phyloP scores from a whole-genome alignment of 1,140 invertebrate genomes.

The Nixonia krombeini region DNA sequence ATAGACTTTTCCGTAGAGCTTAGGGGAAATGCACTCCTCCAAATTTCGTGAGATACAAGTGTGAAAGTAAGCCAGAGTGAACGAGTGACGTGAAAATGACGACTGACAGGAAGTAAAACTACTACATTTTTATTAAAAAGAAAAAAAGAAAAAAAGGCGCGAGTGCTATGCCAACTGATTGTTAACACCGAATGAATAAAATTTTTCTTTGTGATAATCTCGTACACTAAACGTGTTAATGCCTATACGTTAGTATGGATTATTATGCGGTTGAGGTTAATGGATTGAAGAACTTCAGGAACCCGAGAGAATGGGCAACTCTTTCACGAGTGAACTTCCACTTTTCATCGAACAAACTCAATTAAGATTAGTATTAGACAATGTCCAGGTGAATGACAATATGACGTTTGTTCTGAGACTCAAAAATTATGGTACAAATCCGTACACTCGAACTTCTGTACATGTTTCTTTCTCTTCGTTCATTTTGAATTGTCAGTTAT shows the following conservation, averaged over 20 bases:
- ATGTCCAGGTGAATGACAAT: slow-evolving; percentile 6
- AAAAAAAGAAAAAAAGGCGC: slow-evolving; percentile 37
- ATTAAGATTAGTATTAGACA: slow-evolving; percentile 6
- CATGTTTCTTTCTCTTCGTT: no score
- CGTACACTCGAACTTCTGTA: no score
- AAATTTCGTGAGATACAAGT: slow-evolving; percentile 43
- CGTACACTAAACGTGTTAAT: slow-evolving; percentile 61
- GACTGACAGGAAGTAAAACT: slow-evolving; percentile 56
- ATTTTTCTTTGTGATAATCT: slow-evolving; percentile 71
- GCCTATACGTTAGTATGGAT: slow-evolving; percentile 58
- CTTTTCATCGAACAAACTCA: slow-evolving; percentile 18
- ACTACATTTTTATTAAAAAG: slow-evolving; percentile 60
- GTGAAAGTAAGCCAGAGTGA: slow-evolving; percentile 30
- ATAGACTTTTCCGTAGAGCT: slow-evolving; percentile 56
- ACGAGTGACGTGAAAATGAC: slow-evolving; percentile 42
- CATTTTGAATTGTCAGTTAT: no score
- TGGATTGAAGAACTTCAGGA: slow-evolving; percentile 47
- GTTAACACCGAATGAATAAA: slow-evolving; percentile 67
- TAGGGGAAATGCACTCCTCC: slow-evolving; percentile 53
- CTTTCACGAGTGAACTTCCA: neutral
- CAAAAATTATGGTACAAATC: neutral
- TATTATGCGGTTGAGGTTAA: slow-evolving; percentile 56
- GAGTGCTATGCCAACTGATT: slow-evolving; percentile 65
- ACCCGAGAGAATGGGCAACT: slow-evolving; percentile 52
- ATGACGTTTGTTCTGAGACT: neutral